Conservation (phyloP, 2,888 invertebrate species). For the Tinea semifulvella region DNA sequence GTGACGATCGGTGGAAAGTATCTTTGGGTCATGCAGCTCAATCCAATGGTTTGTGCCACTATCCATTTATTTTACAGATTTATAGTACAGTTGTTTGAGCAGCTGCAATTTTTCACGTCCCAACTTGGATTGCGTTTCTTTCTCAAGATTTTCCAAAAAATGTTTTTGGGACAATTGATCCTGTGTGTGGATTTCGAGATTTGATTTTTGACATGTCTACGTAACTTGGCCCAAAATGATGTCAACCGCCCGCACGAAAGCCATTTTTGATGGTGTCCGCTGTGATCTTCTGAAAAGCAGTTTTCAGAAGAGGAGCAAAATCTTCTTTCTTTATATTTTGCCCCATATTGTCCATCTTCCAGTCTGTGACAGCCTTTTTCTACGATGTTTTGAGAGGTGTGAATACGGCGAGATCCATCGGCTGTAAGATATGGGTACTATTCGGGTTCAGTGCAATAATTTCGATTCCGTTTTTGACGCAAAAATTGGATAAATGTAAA, state of each 20-base stretch:
- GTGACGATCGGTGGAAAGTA: no score
- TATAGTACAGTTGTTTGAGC: slow-evolving; percentile 21
- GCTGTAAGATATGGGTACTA: slow-evolving; percentile 21
- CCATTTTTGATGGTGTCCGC: slow-evolving; percentile 21
- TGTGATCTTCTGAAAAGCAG: slow-evolving; percentile 17
- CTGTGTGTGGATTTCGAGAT: slow-evolving; percentile 16
- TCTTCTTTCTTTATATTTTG: slow-evolving; percentile 22
- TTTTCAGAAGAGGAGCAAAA: slow-evolving; percentile 22
- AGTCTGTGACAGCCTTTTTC: slow-evolving; percentile 20
- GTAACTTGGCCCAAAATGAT: slow-evolving; percentile 24
- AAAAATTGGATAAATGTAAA: slow-evolving; percentile 24
- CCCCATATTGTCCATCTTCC: slow-evolving; percentile 21
- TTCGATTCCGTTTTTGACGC: slow-evolving; percentile 22
- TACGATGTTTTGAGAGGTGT: slow-evolving; percentile 22
- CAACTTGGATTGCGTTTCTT: slow-evolving; percentile 20
- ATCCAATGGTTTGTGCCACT: no score
- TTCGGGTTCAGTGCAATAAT: slow-evolving; percentile 23
- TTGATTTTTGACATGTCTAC: slow-evolving; percentile 23
- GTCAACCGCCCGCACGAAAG: slow-evolving; percentile 23
- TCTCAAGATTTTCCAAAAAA: slow-evolving; percentile 21
- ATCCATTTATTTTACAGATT: no score
- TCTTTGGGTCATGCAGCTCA: no score
- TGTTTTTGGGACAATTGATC: slow-evolving; percentile 15
- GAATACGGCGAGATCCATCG: slow-evolving; percentile 22
- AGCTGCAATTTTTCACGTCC: slow-evolving; percentile 20